Evolutionary conservation across 2,113 vertebrate species (phyloP), one percentile per base, ranked within the genome.

Genomic region (Lophura nycthemera): DNA sequence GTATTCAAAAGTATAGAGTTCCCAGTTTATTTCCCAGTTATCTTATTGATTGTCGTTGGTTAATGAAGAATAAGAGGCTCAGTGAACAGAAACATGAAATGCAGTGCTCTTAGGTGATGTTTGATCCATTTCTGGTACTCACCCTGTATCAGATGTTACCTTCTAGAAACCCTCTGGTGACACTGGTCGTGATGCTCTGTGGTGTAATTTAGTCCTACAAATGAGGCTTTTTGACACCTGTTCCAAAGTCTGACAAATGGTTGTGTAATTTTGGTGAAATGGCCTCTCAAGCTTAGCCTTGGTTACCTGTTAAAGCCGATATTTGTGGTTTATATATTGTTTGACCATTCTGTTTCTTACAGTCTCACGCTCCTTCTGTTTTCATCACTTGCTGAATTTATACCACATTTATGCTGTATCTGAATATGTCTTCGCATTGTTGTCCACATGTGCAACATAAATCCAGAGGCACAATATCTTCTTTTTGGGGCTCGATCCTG

Each of bases 181-280:
- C 6, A 0, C 2, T 13, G 25, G 16, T 45, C 18, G 67, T 80
- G 22, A 30, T 56, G 10, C 17, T 83, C 63, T 36, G 1, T 0
- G 0, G 38, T 36, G 24, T 85, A 5, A 8, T 60, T 56, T 60
- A 36, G 3, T 8, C 32, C 70, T 47, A 6, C 8, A 45, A 34
- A 34, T 24, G 47, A 86, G 32, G 8, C 14, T 90, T 74, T 50
- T 10, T 30, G 34, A 48, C 13, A 8, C 6, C 47, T 21, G 3
- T 9, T 17, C n/a, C n/a, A 30, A 76, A 93, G 78, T 45, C 52
- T 79, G 91, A 78, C 57, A 60, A 54, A 50, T 18, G 8, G 7
- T 29, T 54, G 36, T 61, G 24, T 36, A 1, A 27, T 86, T 60
- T 45, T 8, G 6, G 75, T 42, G 42, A 11, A 59, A 15, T 38